phyloP scores from a whole-genome alignment of 2,113 vertebrate genomes.

The Brachionichthys hirsutus region DNA sequence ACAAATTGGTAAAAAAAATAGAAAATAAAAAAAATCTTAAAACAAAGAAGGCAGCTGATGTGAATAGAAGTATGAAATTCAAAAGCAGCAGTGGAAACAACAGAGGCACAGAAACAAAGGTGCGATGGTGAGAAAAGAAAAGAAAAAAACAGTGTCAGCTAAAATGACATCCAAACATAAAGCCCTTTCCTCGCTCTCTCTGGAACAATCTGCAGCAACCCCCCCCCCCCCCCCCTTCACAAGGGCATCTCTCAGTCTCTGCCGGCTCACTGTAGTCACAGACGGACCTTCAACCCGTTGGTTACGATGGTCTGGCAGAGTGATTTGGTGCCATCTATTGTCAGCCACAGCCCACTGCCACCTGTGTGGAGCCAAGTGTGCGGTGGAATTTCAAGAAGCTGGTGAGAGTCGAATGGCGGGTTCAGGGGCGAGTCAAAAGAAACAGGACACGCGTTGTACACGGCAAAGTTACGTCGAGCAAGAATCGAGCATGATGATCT shows the following conservation, averaged over 20 bases:
- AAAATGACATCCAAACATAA: constrained; percentile 54
- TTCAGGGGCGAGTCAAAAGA: background rate
- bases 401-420: background rate
- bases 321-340: constrained; percentile 64
- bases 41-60: constrained; percentile 37
- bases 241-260: constrained; percentile 40
- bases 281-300: constrained; percentile 12
- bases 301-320: background rate
- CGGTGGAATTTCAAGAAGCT: background rate
- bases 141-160: constrained; percentile 53
- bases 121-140: constrained; percentile 44
- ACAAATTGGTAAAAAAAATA: constrained; percentile 21
- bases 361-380: background rate
- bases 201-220: constrained; percentile 56
- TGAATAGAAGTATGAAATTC: constrained; percentile 1
- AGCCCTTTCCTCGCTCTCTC: constrained; percentile 30
- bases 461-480: constrained; percentile 63
- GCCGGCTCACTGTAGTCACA: constrained; percentile 46
- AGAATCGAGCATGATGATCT: constrained; percentile 28
- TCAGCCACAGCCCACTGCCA: constrained; percentile 29
- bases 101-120: constrained; percentile 64
- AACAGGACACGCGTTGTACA: constrained; percentile 32
- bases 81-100: constrained; percentile 57
- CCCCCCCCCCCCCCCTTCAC: constrained; percentile 14
- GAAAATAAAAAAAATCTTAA: constrained; percentile 3